Evolutionary conservation across 2,888 invertebrate genomes (phyloP), one percentile per base, ranked within the genome.

Genomic region (Tubiluchus corallicola): DNA sequence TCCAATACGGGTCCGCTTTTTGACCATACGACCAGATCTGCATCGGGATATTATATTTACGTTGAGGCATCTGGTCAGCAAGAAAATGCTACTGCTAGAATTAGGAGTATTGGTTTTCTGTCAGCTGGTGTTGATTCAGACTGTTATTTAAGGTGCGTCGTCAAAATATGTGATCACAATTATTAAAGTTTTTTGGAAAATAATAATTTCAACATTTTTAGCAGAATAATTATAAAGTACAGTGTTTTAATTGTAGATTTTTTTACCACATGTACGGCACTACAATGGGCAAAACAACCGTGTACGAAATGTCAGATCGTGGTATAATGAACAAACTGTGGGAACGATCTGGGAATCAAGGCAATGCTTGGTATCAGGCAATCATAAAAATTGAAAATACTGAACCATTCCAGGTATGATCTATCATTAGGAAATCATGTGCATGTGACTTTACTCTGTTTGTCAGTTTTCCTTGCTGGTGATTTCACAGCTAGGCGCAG

Each of bases 321-420:
- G 44, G 44, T 44, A 21, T 15, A 4, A 3, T 44, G 4, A 44
- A 17, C 4, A 18, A 39, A 18, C 16, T 44, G 38, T 44, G 44
- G 44, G 19, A 4, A 17, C 39, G 38, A 19, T n/a, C 9, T n/a
- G 49, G 49, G 2, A 20, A 37, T 5, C 19, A 37, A 5, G 58
- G 55, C 13, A 52, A 54, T 41, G 56, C 52, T 49, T 60, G 55
- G 53, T 51, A 51, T 41, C 50, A 55, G 43, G 46, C 48, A 17
- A 53, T 52, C 19, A 47, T 59, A 3, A 44, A 50, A 16, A 41
- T 60, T 2, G 38, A 37, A 29, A 49, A 51, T 18, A 18, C 45
- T 5, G 50, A 52, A 17, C 42, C 48, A 21, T 59, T 59, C 53
- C 57, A 59, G 54, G 57, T 56, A 41, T n/a, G n/a, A n/a, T n/a